These are phyloP conservation scores for Cyprinodon brontotheroides DNA, from an alignment of 2,113 vertebrate species.

Conservation along the genomic window DNA sequence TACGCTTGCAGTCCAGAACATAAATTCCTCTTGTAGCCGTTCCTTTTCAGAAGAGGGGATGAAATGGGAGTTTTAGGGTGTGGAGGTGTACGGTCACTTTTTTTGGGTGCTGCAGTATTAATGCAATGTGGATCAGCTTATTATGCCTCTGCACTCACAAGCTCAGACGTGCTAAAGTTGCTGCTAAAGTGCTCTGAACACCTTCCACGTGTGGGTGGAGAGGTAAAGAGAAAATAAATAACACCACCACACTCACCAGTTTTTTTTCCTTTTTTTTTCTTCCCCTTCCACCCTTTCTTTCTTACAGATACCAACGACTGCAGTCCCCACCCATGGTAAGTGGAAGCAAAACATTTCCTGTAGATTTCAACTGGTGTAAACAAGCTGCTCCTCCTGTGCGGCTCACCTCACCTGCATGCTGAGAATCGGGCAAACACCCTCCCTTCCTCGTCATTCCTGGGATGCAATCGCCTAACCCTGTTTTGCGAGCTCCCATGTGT, in stretches of 20 bases:
- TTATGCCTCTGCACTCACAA: constrained; percentile 60
- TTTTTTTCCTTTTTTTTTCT: constrained; percentile 21
- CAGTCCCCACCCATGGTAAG: constrained; percentile 97
- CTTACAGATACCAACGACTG: constrained; percentile 95
- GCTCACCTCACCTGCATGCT: constrained; percentile 68
- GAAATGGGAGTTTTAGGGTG: constrained; percentile 32
- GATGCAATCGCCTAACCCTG: constrained; percentile 54
- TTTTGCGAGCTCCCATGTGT: constrained; percentile 44
- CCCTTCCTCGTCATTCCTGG: constrained; percentile 69
- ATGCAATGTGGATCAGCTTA: constrained; percentile 30
- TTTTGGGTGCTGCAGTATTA: constrained; percentile 50
- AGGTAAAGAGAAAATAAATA: constrained; percentile 22
- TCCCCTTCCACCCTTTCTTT: constrained; percentile 32
- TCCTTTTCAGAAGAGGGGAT: constrained; percentile 28
- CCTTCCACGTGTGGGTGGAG: constrained; percentile 11
- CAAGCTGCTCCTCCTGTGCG: constrained; percentile 53
- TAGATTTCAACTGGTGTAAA: constrained; percentile 64
- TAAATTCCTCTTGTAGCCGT: constrained; percentile 73
- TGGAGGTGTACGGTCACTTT: constrained; percentile 16
- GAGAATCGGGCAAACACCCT: constrained; percentile 52
- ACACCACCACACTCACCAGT: constrained; percentile 35
- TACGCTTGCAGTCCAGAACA: constrained; percentile 73
- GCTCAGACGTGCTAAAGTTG: constrained; percentile 69
- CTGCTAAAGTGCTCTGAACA: constrained; percentile 53
- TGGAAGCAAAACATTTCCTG: constrained; percentile 71